Conservation (phyloP, 2,888 invertebrate genomes). For the Chloroclystis v-ata region DNA sequence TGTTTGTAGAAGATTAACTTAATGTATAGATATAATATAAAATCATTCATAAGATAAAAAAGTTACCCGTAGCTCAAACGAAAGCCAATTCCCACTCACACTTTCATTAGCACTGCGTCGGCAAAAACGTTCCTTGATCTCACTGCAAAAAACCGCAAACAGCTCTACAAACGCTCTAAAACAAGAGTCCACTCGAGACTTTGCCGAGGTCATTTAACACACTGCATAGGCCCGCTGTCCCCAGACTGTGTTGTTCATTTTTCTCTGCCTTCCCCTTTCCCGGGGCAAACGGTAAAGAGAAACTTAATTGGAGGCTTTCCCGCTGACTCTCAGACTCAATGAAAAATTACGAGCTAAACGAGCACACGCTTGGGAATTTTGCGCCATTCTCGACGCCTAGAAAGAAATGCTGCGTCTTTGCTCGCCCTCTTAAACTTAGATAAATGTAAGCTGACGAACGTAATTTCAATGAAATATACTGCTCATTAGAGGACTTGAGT, state of each 20-base stretch:
- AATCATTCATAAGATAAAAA: not conserved
- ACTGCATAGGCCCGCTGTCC: slow-evolving; percentile 55
- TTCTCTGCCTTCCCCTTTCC: slow-evolving; percentile 68
- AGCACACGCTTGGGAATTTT: slow-evolving; percentile 72
- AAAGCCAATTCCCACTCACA: slow-evolving; percentile 19
- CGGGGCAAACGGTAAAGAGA: slow-evolving; percentile 72
- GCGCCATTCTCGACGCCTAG: slow-evolving; percentile 56
- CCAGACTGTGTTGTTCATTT: slow-evolving; percentile 68
- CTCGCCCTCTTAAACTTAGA: slow-evolving; percentile 55
- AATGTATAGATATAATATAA: no score
- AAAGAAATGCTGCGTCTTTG: slow-evolving; percentile 64
- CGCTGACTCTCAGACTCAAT: slow-evolving; percentile 73
- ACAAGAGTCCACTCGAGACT: slow-evolving; percentile 36
- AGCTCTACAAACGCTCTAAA: slow-evolving; percentile 34
- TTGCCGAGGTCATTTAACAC: slow-evolving; percentile 51
- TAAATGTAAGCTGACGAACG: slow-evolving; percentile 63
- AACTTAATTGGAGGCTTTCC: slow-evolving; percentile 77
- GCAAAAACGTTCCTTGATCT: slow-evolving; percentile 26
- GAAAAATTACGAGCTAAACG: slow-evolving; percentile 78
- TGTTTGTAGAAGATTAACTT: no score
- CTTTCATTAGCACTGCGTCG: slow-evolving; percentile 19
- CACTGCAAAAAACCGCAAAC: slow-evolving; percentile 31
- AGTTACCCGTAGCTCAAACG: slow-evolving; percentile 1
- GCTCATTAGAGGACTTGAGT: slow-evolving; percentile 54
- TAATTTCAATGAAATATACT: slow-evolving; percentile 60